These are phyloP conservation scores for Trachymyrmex septentrionalis DNA, from an alignment of 1,140 invertebrate species.

Conservation along the genomic window DNA sequence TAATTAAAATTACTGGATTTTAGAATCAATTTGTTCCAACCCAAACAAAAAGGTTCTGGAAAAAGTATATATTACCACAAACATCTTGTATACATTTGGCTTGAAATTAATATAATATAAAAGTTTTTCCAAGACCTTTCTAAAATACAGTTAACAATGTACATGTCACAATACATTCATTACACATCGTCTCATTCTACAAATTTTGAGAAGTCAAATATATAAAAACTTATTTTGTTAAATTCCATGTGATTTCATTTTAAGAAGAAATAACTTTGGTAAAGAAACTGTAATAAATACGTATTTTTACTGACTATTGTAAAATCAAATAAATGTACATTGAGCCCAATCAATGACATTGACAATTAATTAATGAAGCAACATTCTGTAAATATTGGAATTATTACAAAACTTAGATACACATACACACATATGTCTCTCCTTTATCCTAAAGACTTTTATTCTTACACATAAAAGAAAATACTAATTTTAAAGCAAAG, in stretches of 20 bases:
- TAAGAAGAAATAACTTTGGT: conserved; percentile 62
- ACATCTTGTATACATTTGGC: not conserved
- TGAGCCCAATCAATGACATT: conserved; percentile 29
- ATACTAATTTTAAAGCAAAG: not conserved
- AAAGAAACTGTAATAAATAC: conserved; percentile 66
- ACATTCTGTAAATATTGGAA: conserved; percentile 33
- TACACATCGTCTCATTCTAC: not conserved
- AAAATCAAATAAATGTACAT: conserved; percentile 50
- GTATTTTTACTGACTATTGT: conserved; percentile 44
- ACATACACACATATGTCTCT: not conserved
- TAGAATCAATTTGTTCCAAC: conserved; percentile 39
- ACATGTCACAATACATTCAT: conserved; percentile 18
- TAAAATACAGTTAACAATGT: conserved; percentile 39
- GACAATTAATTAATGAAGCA: conserved; percentile 37
- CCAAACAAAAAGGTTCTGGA: conserved; percentile 5
- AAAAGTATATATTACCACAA: conserved; percentile 5
- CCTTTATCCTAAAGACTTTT: conserved; percentile 30
- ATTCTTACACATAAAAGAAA: conserved; percentile 28
- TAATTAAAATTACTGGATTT: conserved; percentile 22
- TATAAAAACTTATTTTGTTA: conserved; percentile 46
- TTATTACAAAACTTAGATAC: conserved; percentile 30
- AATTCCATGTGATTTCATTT: conserved; percentile 38
- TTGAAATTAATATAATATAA: conserved; percentile 38
- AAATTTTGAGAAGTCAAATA: conserved; percentile 34
- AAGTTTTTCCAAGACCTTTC: conserved; percentile 22